phyloP scores from a whole-genome alignment of 2,888 invertebrate genomes.

The Beris chalybata region DNA sequence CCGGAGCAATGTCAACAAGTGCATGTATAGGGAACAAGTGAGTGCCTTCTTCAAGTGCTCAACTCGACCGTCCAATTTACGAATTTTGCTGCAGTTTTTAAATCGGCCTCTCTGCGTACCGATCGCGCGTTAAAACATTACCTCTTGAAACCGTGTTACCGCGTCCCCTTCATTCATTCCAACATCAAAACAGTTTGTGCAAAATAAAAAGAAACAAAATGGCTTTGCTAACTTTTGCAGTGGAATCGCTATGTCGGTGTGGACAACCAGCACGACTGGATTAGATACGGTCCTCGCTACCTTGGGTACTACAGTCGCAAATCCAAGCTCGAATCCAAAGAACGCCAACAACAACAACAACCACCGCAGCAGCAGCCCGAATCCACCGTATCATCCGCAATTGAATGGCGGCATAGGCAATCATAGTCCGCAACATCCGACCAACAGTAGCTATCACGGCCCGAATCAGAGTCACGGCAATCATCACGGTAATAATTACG shows the following conservation, averaged over 20 bases:
- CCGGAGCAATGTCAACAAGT: slow-evolving; percentile 27
- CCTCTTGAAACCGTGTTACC: too few relatives aligned
- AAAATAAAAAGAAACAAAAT: slow-evolving; percentile 32
- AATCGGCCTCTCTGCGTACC: too few relatives aligned
- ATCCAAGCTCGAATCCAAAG: slow-evolving; percentile 31
- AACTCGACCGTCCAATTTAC: neutral
- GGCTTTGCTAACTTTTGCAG: slow-evolving; percentile 38
- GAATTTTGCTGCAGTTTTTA: neutral
- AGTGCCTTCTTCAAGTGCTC: neutral
- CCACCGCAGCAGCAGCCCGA: slow-evolving; percentile 13
- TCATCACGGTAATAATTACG: slow-evolving; percentile 17
- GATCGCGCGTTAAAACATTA: too few relatives aligned
- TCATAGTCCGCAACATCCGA: slow-evolving; percentile 16
- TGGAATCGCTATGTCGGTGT: slow-evolving; percentile 62
- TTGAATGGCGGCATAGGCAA: too few relatives aligned
- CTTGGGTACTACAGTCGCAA: slow-evolving; percentile 41
- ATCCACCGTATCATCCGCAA: neutral
- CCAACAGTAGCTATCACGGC: neutral
- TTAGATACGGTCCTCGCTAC: slow-evolving; percentile 50
- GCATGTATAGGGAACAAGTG: neutral
- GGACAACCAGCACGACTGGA: slow-evolving; percentile 69
- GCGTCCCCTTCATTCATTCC: neutral
- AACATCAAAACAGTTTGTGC: neutral
- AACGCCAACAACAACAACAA: slow-evolving; percentile 27
- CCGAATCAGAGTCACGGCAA: slow-evolving; percentile 27